These are phyloP conservation scores for Nemotelus pantherinus DNA, from an alignment of 2,888 invertebrate species.

Conservation along the genomic window DNA sequence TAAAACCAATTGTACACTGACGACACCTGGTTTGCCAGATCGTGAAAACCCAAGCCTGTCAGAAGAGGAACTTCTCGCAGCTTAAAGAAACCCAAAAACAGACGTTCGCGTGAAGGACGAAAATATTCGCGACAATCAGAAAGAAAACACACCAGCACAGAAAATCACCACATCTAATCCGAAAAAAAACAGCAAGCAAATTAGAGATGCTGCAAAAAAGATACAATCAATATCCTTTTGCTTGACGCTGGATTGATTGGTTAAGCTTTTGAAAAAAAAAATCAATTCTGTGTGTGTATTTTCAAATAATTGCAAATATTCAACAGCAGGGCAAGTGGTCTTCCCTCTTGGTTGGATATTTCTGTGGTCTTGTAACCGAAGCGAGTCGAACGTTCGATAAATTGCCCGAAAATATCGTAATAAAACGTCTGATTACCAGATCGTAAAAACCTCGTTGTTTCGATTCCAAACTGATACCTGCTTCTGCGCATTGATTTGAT, in stretches of 20 bases:
- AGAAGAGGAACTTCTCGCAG: conserved; percentile 19
- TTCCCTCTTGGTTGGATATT: conserved; percentile 27
- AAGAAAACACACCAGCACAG: conserved; percentile 36
- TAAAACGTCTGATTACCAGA: neutral
- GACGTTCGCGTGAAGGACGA: conserved; percentile 39
- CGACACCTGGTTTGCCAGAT: conserved; percentile 64
- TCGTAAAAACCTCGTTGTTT: conserved; percentile 18
- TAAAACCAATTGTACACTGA: conserved; percentile 56
- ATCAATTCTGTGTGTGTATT: conserved; percentile 17
- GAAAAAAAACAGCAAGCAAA: conserved; percentile 39
- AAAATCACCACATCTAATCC: conserved; percentile 40
- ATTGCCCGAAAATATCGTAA: conserved; percentile 9
- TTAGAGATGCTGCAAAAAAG: conserved; percentile 36
- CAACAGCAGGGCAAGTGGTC: conserved; percentile 7
- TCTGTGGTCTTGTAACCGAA: conserved; percentile 12
- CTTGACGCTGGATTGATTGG: conserved; percentile 29
- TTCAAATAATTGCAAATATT: conserved; percentile 24
- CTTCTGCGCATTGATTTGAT: conserved; percentile 41
- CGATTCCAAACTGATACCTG: conserved; percentile 30
- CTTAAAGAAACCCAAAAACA: conserved; percentile 14
- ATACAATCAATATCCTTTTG: conserved; percentile 12
- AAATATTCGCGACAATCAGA: conserved; percentile 9
- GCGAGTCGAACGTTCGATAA: conserved; percentile 20
- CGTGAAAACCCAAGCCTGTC: conserved; percentile 53
- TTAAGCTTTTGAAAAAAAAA: conserved; percentile 28